Conservation (phyloP, 2,888 invertebrate species). For the Lagria hirta region DNA sequence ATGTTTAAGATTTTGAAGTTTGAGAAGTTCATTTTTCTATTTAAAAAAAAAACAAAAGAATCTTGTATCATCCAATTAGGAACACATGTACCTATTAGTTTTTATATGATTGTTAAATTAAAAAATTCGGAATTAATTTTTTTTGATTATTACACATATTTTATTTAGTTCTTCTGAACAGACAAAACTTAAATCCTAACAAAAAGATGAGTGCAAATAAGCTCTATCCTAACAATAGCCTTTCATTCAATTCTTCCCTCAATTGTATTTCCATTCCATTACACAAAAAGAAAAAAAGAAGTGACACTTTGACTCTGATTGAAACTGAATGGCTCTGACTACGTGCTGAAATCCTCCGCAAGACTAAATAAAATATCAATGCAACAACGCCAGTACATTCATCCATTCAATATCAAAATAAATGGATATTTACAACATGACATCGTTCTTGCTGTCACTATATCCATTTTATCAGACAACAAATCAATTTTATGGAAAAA, state of each 20-base stretch:
- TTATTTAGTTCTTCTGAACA: too few relatives aligned
- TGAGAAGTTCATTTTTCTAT: too few relatives aligned
- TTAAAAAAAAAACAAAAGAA: too few relatives aligned
- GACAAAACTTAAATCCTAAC: too few relatives aligned
- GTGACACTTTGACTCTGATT: conserved; percentile 21
- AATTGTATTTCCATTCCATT: conserved; percentile 26
- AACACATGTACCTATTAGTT: too few relatives aligned
- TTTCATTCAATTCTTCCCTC: conserved; percentile 15
- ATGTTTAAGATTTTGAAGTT: too few relatives aligned
- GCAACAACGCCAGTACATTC: too few relatives aligned
- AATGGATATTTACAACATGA: conserved; percentile 8
- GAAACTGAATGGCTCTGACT: conserved; percentile 14
- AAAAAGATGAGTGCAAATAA: conserved; percentile 22
- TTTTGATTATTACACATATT: too few relatives aligned
- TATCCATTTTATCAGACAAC: conserved; percentile 1
- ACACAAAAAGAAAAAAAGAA: conserved; percentile 23
- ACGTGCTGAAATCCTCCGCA: conserved; percentile 12
- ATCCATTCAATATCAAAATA: conserved; percentile 11
- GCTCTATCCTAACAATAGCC: conserved; percentile 14
- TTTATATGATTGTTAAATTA: too few relatives aligned
- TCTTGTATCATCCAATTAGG: too few relatives aligned
- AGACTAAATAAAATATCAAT: conserved; percentile 14
- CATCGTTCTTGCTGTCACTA: conserved; percentile 2
- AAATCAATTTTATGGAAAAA: conserved; percentile 4
- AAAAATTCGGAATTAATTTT: too few relatives aligned